Percentiles rank a stretch among this genome's conserved stretches.
These are phyloP conservation scores for Quiscalus mexicanus DNA, from an alignment of 2,113 vertebrate species.

Conservation along the genomic window DNA sequence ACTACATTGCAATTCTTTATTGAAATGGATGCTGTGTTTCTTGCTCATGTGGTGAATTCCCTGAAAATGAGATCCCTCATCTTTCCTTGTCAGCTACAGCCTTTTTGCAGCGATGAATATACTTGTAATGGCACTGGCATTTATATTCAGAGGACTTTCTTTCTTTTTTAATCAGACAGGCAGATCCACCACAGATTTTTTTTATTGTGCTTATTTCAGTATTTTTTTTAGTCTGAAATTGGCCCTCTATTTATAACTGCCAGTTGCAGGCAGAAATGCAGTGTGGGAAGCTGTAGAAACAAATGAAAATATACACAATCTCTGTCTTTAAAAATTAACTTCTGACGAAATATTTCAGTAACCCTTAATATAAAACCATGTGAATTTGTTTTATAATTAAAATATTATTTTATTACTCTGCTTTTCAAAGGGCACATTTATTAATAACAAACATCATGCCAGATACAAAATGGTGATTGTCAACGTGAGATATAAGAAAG, in stretches of 20 bases:
- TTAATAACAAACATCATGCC: neutral
- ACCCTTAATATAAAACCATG: neutral
- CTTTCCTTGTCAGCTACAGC: neutral
- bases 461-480: neutral
- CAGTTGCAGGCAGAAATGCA: neutral
- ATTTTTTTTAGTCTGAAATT: neutral
- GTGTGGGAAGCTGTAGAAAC: neutral
- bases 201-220: neutral
- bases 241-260: neutral
- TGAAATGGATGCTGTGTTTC: neutral
- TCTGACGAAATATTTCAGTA: neutral
- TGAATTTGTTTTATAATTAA: neutral
- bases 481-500: neutral
- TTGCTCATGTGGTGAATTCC: neutral
- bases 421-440: neutral
- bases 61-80: neutral
- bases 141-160: constrained; percentile 5
- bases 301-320: neutral
- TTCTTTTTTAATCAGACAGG: neutral
- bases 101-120: neutral
- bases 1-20: neutral
- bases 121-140: neutral
- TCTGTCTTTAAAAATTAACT: neutral
- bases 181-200: neutral
- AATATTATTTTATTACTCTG: neutral